These are phyloP conservation scores for Porites cylindrica DNA, from an alignment of 92 coral and sea anemone species.

Conservation along the genomic window DNA sequence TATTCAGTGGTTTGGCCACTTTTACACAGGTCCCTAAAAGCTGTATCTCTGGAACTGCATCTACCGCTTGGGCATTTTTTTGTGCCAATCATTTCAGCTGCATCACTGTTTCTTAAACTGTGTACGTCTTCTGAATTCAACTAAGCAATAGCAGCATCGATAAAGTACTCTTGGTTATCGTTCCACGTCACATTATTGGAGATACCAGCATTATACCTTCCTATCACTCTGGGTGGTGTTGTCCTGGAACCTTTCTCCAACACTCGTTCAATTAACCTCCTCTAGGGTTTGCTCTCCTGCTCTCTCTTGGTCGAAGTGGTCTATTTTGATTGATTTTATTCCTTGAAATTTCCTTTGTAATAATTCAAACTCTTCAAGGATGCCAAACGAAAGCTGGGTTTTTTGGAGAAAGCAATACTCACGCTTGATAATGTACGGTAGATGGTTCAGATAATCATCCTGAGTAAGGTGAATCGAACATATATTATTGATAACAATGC, in stretches of 20 bases:
- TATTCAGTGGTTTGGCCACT: constrained; percentile 22
- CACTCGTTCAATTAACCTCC: neutral
- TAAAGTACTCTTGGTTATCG: constrained; percentile 12
- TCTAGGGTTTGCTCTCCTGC: no score
- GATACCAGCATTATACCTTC: constrained; percentile 24
- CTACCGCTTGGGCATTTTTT: neutral
- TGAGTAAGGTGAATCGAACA: constrained; percentile 1
- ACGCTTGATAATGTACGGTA: neutral
- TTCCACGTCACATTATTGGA: neutral
- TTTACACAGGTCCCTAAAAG: neutral
- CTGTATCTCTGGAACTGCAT: neutral
- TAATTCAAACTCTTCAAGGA: neutral
- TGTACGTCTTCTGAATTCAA: constrained; percentile 5
- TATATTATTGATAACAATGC: no score
- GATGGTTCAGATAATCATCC: neutral
- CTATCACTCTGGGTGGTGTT: constrained; percentile 24
- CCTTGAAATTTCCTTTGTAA: neutral
- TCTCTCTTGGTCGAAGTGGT: no score
- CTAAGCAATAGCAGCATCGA: constrained; percentile 55
- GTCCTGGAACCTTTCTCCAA: neutral
- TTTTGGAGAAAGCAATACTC: neutral
- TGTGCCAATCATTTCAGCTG: neutral
- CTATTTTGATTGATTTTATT: neutral
- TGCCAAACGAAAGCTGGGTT: no score
- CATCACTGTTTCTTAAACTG: neutral